A percentile compares a stretch with the other conserved stretches of the same genome.
Conservation (phyloP, 2,797 vertebrate genomes). For the Gallinago nigripennis region DNA sequence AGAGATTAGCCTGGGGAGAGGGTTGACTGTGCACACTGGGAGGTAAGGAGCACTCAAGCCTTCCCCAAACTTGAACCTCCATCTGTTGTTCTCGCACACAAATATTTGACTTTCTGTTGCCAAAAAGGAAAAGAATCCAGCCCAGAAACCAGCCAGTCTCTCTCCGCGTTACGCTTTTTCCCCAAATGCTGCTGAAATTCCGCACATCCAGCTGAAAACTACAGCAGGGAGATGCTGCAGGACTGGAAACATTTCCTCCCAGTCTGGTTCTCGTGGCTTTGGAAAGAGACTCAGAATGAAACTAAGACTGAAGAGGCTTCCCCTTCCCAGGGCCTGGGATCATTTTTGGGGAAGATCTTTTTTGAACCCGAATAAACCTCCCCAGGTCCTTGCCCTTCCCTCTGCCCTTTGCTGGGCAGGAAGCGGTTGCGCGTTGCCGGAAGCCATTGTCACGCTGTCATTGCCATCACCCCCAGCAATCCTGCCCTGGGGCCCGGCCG, state of each 20-base stretch:
- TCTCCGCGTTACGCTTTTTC: rapidly evolving
- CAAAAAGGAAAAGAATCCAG: not conserved
- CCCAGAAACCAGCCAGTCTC: not conserved
- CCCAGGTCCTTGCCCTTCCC: not conserved
- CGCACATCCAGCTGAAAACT: not conserved
- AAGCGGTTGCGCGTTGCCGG: rapidly evolving
- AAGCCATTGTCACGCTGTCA: rapidly evolving
- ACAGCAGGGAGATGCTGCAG: rapidly evolving
- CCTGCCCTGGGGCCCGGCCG: not conserved
- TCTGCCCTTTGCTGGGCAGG: not conserved
- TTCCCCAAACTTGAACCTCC: not conserved
- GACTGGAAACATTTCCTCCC: rapidly evolving
- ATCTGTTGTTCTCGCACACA: not conserved
- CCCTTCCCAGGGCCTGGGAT: rapidly evolving
- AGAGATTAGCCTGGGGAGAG: not conserved
- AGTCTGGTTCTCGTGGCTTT: rapidly evolving
- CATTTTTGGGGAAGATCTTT: rapidly evolving
- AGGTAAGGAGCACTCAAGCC: not conserved
- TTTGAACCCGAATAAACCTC: rapidly evolving
- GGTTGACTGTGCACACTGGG: rapidly evolving
- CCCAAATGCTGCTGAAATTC: not conserved
- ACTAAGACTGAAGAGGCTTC: not conserved
- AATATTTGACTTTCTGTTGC: not conserved
- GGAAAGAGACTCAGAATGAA: not conserved
- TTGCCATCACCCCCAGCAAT: not conserved